Conservation (phyloP, 2,113 vertebrate genomes). For the Dicaeum eximium region DNA sequence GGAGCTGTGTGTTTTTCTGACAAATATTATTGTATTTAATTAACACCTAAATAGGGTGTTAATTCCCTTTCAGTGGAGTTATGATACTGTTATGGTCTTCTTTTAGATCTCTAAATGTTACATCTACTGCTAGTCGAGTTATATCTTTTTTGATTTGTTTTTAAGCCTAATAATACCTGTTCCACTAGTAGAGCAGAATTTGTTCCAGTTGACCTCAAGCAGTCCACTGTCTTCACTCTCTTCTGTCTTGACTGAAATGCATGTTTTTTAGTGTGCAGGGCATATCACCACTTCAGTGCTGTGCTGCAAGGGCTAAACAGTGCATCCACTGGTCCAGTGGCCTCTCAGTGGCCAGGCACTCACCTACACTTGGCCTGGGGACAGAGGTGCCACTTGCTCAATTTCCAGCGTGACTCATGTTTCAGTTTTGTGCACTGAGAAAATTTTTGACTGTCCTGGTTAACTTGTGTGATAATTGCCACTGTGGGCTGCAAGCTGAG, state of each 20-base stretch:
- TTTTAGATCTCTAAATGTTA: not conserved
- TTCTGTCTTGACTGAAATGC: not conserved
- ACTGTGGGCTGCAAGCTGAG: not conserved
- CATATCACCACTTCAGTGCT: fast-evolving
- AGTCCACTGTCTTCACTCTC: not conserved
- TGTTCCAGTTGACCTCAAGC: not conserved
- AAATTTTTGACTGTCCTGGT: not conserved
- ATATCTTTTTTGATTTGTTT: not conserved
- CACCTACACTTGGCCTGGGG: not conserved
- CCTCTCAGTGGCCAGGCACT: not conserved
- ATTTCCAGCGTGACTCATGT: not conserved
- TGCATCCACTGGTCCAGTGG: not conserved
- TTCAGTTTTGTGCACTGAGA: not conserved
- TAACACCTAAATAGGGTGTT: not conserved
- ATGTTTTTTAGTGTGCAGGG: not conserved
- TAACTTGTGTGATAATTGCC: not conserved
- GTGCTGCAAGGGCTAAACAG: not conserved
- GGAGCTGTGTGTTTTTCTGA: not conserved
- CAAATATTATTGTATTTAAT: not conserved
- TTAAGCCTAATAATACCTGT: not conserved
- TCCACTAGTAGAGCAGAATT: not conserved
- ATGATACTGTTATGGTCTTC: not conserved
- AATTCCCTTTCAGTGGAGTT: not conserved
- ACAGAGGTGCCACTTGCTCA: not conserved
- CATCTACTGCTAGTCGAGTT: not conserved